Evolutionary conservation across 1,140 invertebrate genomes (phyloP).

Genomic region (Nasonia giraulti): DNA sequence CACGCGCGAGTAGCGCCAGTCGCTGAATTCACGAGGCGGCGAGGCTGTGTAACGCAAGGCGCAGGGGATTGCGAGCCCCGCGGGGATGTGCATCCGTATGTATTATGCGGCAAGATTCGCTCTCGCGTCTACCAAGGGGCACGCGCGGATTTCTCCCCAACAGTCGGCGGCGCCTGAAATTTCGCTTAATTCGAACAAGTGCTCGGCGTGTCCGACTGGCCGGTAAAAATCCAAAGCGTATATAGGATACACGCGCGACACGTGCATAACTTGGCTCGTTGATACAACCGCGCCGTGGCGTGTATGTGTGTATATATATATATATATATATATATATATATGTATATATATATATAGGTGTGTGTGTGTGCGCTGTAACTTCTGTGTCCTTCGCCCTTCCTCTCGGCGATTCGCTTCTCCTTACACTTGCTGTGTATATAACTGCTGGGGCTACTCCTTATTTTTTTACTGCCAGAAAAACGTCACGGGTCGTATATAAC

Average conservation of each 20-base stretch:
- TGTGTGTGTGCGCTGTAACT: background rate
- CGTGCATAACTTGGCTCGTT: conserved; percentile 11
- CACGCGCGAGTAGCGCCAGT: background rate
- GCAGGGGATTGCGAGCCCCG: background rate
- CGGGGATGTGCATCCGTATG: too few species aligned
- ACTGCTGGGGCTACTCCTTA: background rate
- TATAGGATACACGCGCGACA: background rate
- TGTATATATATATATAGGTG: too few species aligned
- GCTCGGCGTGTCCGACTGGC: too few species aligned
- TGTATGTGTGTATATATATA: background rate
- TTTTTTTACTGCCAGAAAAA: background rate
- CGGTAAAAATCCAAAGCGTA: too few species aligned
- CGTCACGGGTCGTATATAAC: background rate
- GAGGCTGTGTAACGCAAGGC: background rate
- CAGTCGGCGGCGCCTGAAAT: too few species aligned
- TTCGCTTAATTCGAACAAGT: too few species aligned
- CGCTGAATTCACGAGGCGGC: background rate
- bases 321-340: too few species aligned
- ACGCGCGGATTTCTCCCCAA: too few species aligned
- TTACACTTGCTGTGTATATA: too few species aligned
- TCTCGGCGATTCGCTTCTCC: too few species aligned
- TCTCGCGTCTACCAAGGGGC: too few species aligned
- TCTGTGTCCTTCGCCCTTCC: background rate
- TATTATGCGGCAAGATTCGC: too few species aligned
- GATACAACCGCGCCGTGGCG: background rate